These are phyloP conservation scores for Opisthograptis luteolata DNA, from an alignment of 2,888 invertebrate species.

Conservation along the genomic window DNA sequence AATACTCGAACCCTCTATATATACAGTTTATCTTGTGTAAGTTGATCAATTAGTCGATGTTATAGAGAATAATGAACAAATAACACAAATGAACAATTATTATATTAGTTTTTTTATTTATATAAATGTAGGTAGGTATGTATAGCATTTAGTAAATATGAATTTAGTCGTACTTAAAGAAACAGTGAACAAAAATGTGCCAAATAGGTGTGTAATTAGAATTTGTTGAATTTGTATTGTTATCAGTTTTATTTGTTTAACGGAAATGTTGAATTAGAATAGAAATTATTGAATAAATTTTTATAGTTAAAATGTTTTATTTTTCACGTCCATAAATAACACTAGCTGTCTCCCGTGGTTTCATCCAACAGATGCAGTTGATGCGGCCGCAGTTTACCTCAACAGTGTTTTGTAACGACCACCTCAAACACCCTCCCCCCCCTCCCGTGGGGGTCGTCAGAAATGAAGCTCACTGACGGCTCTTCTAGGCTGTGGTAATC, in stretches of 20 bases:
- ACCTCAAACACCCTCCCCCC: too few species aligned
- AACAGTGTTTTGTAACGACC: too few species aligned
- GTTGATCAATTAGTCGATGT: too few species aligned
- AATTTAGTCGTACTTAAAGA: slow-evolving; percentile 27
- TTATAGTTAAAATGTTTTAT: background rate
- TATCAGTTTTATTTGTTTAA: slow-evolving; percentile 14
- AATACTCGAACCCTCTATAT: too few species aligned
- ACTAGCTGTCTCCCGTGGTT: too few species aligned
- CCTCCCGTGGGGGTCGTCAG: too few species aligned
- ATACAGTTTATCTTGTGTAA: too few species aligned
- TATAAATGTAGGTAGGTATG: background rate
- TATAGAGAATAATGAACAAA: slow-evolving; percentile 2
- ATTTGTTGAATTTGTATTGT: slow-evolving; percentile 27
- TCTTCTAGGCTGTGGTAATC: too few species aligned
- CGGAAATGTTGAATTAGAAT: slow-evolving; percentile 20
- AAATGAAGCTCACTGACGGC: too few species aligned
- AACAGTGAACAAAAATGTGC: slow-evolving; percentile 37
- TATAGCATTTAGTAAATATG: slow-evolving; percentile 36
- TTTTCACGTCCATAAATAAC: too few species aligned
- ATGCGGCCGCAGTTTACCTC: too few species aligned
- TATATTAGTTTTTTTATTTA: background rate
- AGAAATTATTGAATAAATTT: slow-evolving; percentile 15
- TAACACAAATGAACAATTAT: slow-evolving; percentile 18
- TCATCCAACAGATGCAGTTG: too few species aligned
- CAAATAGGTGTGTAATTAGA: slow-evolving; percentile 33